These are phyloP conservation scores for Acronicta psi DNA, from an alignment of 2,888 invertebrate species.

Conservation along the genomic window DNA sequence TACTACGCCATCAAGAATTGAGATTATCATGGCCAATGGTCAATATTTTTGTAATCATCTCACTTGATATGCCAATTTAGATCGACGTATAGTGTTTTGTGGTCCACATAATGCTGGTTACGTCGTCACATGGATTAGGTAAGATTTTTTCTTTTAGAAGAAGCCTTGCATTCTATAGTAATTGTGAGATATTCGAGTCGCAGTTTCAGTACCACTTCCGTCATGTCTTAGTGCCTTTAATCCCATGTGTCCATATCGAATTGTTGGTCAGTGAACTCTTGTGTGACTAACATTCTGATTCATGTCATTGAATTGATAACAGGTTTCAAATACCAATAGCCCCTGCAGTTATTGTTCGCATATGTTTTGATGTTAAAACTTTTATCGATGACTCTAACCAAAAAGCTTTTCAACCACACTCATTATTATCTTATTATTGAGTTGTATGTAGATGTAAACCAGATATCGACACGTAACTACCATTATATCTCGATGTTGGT, in stretches of 20 bases:
- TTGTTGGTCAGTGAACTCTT: conserved; percentile 37
- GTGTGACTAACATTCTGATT: conserved; percentile 19
- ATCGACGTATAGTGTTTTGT: too few relatives aligned
- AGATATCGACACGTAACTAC: conserved; percentile 49
- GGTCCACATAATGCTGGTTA: too few relatives aligned
- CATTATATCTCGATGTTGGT: conserved; percentile 58
- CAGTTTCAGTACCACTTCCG: too few relatives aligned
- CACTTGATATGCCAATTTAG: too few relatives aligned
- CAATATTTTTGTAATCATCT: too few relatives aligned
- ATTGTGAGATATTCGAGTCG: too few relatives aligned
- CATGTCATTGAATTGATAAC: conserved; percentile 11
- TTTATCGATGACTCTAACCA: conserved; percentile 19
- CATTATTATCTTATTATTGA: conserved; percentile 26
- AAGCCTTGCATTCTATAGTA: too few relatives aligned
- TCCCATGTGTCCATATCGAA: not conserved
- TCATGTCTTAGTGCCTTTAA: too few relatives aligned
- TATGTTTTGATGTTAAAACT: conserved; percentile 4
- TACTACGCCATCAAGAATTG: too few relatives aligned
- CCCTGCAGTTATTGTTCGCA: conserved; percentile 18
- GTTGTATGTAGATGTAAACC: conserved; percentile 34
- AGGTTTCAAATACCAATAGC: conserved; percentile 17
- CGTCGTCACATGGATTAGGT: too few relatives aligned
- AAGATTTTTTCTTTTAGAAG: too few relatives aligned
- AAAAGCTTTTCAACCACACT: conserved; percentile 22
- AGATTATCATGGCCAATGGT: too few relatives aligned